Base-by-base conservation (phyloP, 1,140 invertebrate species). In the Drosophila pseudoananassae region DNA sequence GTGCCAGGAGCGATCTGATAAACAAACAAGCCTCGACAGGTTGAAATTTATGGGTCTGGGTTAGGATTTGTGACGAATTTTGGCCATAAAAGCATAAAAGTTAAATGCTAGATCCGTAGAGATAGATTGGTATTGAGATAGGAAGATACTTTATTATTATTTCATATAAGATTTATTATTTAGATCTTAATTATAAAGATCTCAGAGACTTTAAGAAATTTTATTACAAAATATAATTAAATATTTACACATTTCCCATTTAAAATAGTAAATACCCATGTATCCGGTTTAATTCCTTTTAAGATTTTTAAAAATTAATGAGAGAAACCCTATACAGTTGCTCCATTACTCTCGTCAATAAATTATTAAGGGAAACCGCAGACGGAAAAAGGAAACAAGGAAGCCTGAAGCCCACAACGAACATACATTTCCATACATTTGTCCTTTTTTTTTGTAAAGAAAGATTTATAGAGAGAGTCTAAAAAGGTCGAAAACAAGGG, bases 1-100 rank as follows among this genome's bases (percentile, higher is more conserved):
- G 58, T 65, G 46, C 10, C 15, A 36, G 27, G 25, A 51, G 43
- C 17, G 14, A 59, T 57, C 40, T 53, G 72, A 76, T 75, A 75
- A 40, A 15, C 25, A 9, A 49, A 74, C 29, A 27, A 27, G 25
- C 6, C 25, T 20, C 20, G 20, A 3, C 5, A 52, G 51, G 14
- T 38, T 20, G 25, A 14, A 72, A 69, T 17, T 49, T 31, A 56
- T 47, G 27, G 31, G 63, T 46, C 15, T 46, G 31, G 7, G 1
- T 12, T 9, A n/a, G 38, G 59, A 69, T 36, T 23, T 33, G 27
- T 43, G 36, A 53, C 25, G 8, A 14, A 12, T n/a, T n/a, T 31
- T 31, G 5, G 25, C 25, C 5, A 27, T 27, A 27, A 27, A 27
- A 7, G 20, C 20, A 3, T 20, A 20, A 2, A 20, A 20, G 2